Base-by-base conservation (phyloP, 2,113 vertebrate species). In the Amphiprion ocellaris region DNA sequence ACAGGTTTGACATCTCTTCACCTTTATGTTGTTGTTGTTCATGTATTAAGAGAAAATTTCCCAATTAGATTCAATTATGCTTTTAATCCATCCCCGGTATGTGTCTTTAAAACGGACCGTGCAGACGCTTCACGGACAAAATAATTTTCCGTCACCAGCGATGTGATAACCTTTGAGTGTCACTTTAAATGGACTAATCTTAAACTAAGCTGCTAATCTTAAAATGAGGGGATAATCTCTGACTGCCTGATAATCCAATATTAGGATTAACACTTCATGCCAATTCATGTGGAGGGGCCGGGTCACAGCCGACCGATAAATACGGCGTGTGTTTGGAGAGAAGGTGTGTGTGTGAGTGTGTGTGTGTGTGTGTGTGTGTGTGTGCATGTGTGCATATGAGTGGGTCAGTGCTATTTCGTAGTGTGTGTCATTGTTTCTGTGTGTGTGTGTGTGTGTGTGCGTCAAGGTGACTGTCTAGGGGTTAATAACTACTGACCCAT, bases 401-500 rank as follows among this genome's bases (percentile, higher is more conserved):
- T 47, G 26, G 64, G 64, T 76, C 76, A 54, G 16, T 67, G 60
- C 59, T 30, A 26, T 50, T 30, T 66, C 14, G 26, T 3, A 7
- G 55, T 52, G 67, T 49, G 72, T 78, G 71, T 56, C 4, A 2
- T 53, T 63, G 67, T 70, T 47, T 81, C n/a, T 50, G 33, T 63
- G 37, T 66, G 69, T 77, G 78, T 21, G 21, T 21, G 21, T 21
- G 21, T 21, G 21, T 26, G 26, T 28, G 74, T 75, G 74, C 33
- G 62, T 83, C 82, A 92, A 93, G 89, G 90, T 93, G 89, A 92
- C 89, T 91, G 76, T 88, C 78, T 84, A 44, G 66, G 85, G 92
- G 92, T 93, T 93, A 92, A 93, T 93, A 93, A 86, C 87, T 78
- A 86, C 44, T 91, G 89, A 91, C 90, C 92, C 85, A 63, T 58